phyloP scores from a whole-genome alignment of 2,797 vertebrate genomes.

The Tenualosa thibaudeaui region DNA sequence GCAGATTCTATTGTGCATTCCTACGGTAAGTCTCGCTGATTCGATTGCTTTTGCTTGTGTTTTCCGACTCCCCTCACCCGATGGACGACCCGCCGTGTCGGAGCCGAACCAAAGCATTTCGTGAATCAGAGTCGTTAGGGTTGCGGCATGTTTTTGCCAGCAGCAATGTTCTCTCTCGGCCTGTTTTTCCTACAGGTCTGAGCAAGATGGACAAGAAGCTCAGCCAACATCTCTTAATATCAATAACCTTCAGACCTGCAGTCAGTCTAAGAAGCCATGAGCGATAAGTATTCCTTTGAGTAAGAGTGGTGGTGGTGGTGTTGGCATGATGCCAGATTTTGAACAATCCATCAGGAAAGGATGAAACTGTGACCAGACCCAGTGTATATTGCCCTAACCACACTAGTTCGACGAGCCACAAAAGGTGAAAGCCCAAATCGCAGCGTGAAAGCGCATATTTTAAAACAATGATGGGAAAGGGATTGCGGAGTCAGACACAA shows the following conservation, averaged over 20 bases:
- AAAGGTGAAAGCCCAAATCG: slow-evolving; percentile 21
- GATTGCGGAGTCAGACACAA: neutral
- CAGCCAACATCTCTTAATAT: slow-evolving; percentile 6
- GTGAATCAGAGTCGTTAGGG: slow-evolving; percentile 29
- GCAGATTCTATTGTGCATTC: slow-evolving; percentile 53
- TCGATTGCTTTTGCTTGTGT: slow-evolving; percentile 56
- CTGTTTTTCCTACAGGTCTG: slow-evolving; percentile 16
- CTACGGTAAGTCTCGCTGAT: slow-evolving; percentile 47
- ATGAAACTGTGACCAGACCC: neutral
- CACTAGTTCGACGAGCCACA: neutral
- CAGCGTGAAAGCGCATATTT: slow-evolving; percentile 16
- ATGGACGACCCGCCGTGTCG: slow-evolving; percentile 34
- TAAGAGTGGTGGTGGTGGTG: neutral
- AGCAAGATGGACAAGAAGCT: slow-evolving; percentile 3
- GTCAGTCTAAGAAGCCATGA: neutral
- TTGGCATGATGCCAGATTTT: neutral
- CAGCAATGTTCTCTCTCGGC: slow-evolving; percentile 33
- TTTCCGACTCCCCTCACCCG: slow-evolving; percentile 47
- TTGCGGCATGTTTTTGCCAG: slow-evolving; percentile 46
- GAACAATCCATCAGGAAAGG: neutral
- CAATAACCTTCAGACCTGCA: neutral
- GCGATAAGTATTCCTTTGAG: neutral
- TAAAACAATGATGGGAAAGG: slow-evolving; percentile 25
- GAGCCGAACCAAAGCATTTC: slow-evolving; percentile 31
- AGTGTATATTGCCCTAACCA: neutral